Base-by-base conservation (phyloP, 2,888 invertebrate genomes). In the Octonoba sinensis region DNA sequence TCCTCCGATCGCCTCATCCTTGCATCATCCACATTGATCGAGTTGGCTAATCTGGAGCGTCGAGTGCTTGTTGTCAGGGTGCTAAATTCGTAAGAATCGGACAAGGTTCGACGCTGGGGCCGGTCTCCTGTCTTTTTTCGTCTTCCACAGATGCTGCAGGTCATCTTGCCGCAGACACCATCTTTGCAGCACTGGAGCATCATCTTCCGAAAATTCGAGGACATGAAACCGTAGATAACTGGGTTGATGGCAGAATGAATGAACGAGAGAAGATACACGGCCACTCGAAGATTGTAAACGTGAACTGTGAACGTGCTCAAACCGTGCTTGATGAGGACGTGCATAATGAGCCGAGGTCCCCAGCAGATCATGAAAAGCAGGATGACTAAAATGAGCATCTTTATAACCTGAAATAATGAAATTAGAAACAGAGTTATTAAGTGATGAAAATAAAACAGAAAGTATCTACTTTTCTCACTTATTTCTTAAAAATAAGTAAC, bases 371-470 rank as follows among this genome's bases (percentile, higher is more conserved):
- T 86, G 86, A 90, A 90, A 1, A 90, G 87, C 1, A 88, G 67
- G 24, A 90, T 89, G 15, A 91, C 89, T 16, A 90, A 87, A 13
- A 90, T 88, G 77, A 91, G 87, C 90, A 91, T 90, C 86, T 90
- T 90, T 83, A 91, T 91, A 12, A 91, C 90, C 90, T 91, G 87
- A 0, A 86, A 86, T 62, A 44, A 73, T 8, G 36, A 36, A 8
- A 8, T 11, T 1, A 11, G 36, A 6, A 1, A 8, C 6, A 8
- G 8, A 36, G 36, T 36, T 36, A 36, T 2, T 11, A 36, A 36
- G 11, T 36, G 36, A 27, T 11, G 36, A 11, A 36, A 36, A 36
- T 6, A 8, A 1, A 36, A 36, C 11, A 36, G n/a, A n/a, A n/a
- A n/a, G n/a, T n/a, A n/a, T n/a, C n/a, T n/a, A n/a, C n/a, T n/a